A percentile compares a stretch with the other conserved stretches of the same genome.
Conservation (phyloP, 2,888 invertebrate genomes). For the Lasius fuliginosus region DNA sequence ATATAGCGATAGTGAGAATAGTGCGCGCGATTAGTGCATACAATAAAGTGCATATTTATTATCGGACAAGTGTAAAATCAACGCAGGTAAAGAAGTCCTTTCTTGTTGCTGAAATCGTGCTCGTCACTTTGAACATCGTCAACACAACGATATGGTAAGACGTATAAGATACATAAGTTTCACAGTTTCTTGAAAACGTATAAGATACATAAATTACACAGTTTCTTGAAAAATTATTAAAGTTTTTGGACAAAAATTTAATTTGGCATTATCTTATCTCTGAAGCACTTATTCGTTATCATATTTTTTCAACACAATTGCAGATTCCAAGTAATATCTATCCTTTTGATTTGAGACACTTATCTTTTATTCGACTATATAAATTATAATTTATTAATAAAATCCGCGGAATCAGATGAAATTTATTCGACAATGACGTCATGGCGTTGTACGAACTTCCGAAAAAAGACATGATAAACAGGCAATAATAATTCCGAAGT, state of each 20-base stretch:
- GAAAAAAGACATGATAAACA: not conserved
- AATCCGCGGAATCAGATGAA: not conserved
- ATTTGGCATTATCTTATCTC: constrained; percentile 10
- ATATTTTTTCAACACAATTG: not conserved
- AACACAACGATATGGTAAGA: constrained; percentile 48
- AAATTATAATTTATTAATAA: constrained; percentile 10
- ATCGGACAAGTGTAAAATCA: constrained; percentile 31
- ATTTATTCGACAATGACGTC: not conserved
- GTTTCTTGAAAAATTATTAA: not conserved
- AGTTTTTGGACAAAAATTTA: not conserved
- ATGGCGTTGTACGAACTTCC: not conserved
- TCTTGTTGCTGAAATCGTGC: not conserved
- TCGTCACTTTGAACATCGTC: not conserved
- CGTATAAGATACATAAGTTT: not conserved
- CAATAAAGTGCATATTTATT: constrained; percentile 28
- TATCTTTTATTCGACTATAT: not conserved
- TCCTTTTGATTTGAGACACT: not conserved
- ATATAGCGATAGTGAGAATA: not conserved
- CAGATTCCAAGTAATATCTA: constrained; percentile 12
- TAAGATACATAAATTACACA: not conserved
- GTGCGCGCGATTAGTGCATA: not conserved
- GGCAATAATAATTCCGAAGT: not conserved
- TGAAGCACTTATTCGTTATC: not conserved
- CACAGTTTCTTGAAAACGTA: too few relatives aligned
- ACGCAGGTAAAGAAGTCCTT: not conserved